Percentiles rank a stretch among this genome's conserved stretches.
These are phyloP conservation scores for Gryllus bimaculatus DNA, from an alignment of 1,140 invertebrate species.

Conservation along the genomic window DNA sequence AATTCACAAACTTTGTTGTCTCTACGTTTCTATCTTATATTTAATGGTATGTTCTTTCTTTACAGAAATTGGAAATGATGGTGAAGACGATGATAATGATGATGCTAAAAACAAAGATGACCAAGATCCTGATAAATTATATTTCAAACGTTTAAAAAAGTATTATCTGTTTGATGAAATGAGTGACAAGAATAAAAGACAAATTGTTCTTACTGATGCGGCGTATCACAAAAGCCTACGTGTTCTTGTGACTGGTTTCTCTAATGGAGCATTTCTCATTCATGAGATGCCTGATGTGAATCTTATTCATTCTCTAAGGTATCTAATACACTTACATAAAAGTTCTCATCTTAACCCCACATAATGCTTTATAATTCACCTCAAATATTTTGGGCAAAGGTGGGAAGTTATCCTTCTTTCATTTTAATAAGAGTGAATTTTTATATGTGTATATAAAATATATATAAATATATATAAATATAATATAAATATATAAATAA, in stretches of 20 bases:
- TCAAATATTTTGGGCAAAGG: no score
- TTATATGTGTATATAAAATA: no score
- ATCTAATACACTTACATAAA: constrained; percentile 17
- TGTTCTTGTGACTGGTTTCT: constrained; percentile 74
- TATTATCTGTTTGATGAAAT: constrained; percentile 64
- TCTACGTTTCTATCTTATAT: not conserved
- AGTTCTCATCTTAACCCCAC: not conserved
- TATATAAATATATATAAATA: no score
- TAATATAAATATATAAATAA: no score
- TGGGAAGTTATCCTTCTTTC: no score
- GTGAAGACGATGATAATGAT: not conserved
- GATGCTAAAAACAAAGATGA: no score
- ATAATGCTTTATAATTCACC: no score
- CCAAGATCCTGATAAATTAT: constrained; percentile 37
- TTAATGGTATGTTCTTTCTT: not conserved
- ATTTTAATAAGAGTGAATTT: no score
- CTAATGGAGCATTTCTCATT: constrained; percentile 74
- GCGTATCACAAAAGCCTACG: constrained; percentile 68
- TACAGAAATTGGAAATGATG: not conserved
- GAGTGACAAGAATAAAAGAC: constrained; percentile 43
- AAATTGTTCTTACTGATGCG: constrained; percentile 59
- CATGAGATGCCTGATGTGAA: constrained; percentile 89
- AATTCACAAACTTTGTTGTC: no score
- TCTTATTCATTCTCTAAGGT: constrained; percentile 80
- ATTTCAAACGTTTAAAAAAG: constrained; percentile 55